Base-by-base conservation (phyloP, 2,113 vertebrate genomes). In the Erythrolamprus reginae region DNA sequence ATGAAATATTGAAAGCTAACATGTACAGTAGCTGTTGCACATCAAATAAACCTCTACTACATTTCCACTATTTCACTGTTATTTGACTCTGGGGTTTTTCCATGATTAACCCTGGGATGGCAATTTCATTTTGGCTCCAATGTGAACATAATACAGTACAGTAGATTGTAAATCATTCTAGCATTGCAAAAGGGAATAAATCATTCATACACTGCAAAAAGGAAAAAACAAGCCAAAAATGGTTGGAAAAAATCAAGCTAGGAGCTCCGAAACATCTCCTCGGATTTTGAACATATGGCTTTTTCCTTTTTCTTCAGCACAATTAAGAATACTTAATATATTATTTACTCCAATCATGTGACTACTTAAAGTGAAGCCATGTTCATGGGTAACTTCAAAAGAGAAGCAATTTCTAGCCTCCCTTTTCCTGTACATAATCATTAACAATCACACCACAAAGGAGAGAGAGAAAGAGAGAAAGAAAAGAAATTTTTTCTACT, bases 391-490 rank as follows among this genome's bases (percentile, higher is more conserved):
- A 58, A 38, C 70, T 7, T 17, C 86, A 50, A 52, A 88, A 51
- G 7, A 58, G 45, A 83, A 84, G 23, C 33, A 52, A 70, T 84
- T 65, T 83, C 26, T 45, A 70, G 38, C 26, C 48, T 45, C 48
- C n/a, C 24, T 9, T 38, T 38, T 48, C 50, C 82, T 45, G n/a
- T 53, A 86, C n/a, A 17, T 88, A 88, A 88, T 77, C 56, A 89
- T 89, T 91, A 88, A 38, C 87, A 88, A 91, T 70, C 77, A 84
- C 52, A 84, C 86, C 42, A 47, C 51, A 55, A 83, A 48, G 24
- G 28, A 84, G 33, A 77, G 17, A 77, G 58, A 77, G 15, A 38
- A 28, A 77, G 15, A 38, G n/a, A 77, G 15, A 65, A 10, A 38
- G 21, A 83, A 53, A 53, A 86, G 28, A 88, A 91, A 85, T 15